A percentile compares a stretch with the other conserved stretches of the same genome.
Conservation (phyloP, 1,140 invertebrate genomes). For the Araneus ventricosus region DNA sequence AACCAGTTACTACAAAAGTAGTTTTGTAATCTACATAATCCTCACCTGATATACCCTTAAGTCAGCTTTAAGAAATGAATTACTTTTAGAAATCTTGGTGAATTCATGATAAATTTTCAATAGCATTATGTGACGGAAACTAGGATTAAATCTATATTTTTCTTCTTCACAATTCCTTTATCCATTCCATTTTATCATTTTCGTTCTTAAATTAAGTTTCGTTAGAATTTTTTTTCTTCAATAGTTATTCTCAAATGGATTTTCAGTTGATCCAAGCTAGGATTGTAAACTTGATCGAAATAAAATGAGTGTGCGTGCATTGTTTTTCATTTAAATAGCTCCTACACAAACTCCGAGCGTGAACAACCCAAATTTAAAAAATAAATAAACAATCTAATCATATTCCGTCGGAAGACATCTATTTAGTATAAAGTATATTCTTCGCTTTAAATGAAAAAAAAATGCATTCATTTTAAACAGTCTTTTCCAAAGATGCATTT, state of each 20-base stretch:
- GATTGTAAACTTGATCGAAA: neutral
- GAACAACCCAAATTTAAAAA: neutral
- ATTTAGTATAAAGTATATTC: neutral
- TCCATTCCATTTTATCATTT: neutral
- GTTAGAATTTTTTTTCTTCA: neutral
- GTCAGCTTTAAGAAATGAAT: too few species aligned
- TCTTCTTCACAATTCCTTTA: neutral
- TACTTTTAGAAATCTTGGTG: neutral
- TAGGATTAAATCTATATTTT: neutral
- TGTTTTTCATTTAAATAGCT: neutral
- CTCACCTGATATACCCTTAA: too few species aligned
- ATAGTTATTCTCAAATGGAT: neutral
- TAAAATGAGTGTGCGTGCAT: neutral
- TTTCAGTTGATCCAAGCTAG: neutral
- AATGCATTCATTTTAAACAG: slow-evolving; percentile 1
- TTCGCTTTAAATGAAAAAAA: neutral
- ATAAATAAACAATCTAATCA: neutral
- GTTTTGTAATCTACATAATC: too few species aligned
- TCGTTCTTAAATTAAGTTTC: neutral
- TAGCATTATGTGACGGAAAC: neutral
- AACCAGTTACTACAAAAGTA: too few species aligned
- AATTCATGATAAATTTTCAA: neutral
- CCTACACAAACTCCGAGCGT: neutral
- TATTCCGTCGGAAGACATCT: neutral
- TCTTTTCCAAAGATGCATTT: neutral